phyloP scores from a whole-genome alignment of 2,888 invertebrate species.

The Scaeva pyrastri region DNA sequence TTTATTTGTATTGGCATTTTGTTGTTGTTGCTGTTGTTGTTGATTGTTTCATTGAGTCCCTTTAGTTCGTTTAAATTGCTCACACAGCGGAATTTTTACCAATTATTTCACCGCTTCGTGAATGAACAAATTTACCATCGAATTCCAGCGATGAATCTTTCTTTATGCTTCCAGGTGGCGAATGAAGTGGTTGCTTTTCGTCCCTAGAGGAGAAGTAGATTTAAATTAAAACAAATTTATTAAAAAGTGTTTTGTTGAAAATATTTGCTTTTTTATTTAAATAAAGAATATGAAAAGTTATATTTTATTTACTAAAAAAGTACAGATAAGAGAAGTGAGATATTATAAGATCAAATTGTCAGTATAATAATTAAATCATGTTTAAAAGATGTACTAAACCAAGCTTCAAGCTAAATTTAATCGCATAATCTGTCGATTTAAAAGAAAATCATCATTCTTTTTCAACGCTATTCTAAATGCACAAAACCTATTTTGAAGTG shows the following conservation, averaged over 20 bases:
- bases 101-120: constrained; percentile 92
- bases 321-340: too few relatives aligned
- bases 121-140: constrained; percentile 92
- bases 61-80: constrained; percentile 70
- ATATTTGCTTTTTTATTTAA: background rate
- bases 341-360: too few relatives aligned
- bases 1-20: constrained; percentile 34
- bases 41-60: background rate
- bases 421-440: too few relatives aligned
- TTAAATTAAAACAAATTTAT: constrained; percentile 75
- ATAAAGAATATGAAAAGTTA: background rate
- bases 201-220: constrained; percentile 85
- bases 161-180: constrained; percentile 87
- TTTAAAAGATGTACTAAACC: too few relatives aligned
- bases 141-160: constrained; percentile 92
- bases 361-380: too few relatives aligned
- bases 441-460: too few relatives aligned
- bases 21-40: background rate
- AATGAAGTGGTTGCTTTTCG: constrained; percentile 91
- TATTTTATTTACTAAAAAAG: too few relatives aligned
- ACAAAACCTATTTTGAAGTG: too few relatives aligned
- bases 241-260: constrained; percentile 23
- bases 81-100: constrained; percentile 95
- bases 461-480: too few relatives aligned
- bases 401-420: too few relatives aligned